A percentile compares a stretch with the other conserved stretches of the same genome.
Evolutionary conservation across 2,888 invertebrate species (phyloP).

Genomic region (Axea sp.): DNA sequence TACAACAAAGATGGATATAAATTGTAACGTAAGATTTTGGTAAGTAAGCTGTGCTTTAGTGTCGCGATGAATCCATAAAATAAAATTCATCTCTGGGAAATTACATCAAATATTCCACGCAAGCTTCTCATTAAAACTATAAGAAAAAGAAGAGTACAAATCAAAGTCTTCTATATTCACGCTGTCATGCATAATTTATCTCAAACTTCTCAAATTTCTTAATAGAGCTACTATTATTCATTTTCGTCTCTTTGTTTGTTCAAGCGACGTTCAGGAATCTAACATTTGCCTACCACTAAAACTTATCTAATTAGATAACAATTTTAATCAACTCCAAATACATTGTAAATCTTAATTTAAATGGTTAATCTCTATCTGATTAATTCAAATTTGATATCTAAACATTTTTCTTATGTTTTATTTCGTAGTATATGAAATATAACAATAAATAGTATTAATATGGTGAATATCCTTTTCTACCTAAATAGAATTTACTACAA

Average conservation of each 20-base stretch:
- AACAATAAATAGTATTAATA: background rate
- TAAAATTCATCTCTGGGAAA: constrained; percentile 45
- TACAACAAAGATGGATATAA: constrained; percentile 20
- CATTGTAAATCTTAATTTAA: constrained; percentile 7
- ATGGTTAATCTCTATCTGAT: background rate
- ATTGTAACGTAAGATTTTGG: constrained; percentile 17
- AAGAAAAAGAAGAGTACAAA: constrained; percentile 50
- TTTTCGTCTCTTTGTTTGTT: constrained; percentile 33
- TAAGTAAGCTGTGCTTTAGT: constrained; percentile 5
- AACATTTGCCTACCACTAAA: constrained; percentile 28
- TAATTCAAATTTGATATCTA: background rate
- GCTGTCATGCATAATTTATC: constrained; percentile 54
- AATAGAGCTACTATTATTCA: constrained; percentile 42
- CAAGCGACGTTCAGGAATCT: constrained; percentile 28
- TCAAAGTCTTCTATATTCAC: constrained; percentile 46
- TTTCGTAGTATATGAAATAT: background rate
- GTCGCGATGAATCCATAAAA: constrained; percentile 47
- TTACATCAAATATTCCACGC: constrained; percentile 58
- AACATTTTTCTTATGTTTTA: background rate
- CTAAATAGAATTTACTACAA: no score
- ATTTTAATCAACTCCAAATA: constrained; percentile 15
- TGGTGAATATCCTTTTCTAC: no score
- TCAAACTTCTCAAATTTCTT: constrained; percentile 56
- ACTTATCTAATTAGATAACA: constrained; percentile 25
- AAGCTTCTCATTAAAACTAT: constrained; percentile 56